Evolutionary conservation across 2,888 invertebrate genomes (phyloP), one percentile per base, ranked within the genome.

Genomic region (Xestia c-nigrum): DNA sequence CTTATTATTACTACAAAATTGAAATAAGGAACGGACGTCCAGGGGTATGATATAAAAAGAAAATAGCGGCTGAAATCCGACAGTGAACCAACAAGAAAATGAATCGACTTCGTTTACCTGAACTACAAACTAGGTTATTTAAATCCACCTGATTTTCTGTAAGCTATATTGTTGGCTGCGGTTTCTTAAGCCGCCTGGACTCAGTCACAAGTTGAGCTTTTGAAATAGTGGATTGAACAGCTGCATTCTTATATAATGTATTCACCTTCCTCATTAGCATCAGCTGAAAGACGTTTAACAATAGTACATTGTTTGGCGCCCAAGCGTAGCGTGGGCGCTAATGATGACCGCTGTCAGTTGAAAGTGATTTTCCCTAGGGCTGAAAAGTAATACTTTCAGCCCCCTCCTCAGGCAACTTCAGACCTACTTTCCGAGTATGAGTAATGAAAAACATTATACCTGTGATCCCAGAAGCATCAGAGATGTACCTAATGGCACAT

Each of bases 91-190:
- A 64, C 59, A 71, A 77, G 59, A 80, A 77, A 66, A 80, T 61
- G 21, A 57, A 81, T 81, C 55, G 40, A 59, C 68, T 70, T 55
- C 64, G 24, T 83, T 52, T 68, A 81, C 52, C 31, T 67, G 14
- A 47, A 52, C 64, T 24, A 43, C 43, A 67, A 66, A 68, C 57
- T 63, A 61, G 73, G 73, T 78, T 79, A 78, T 78, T 73, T 69
- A 73, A 84, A 84, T 73, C 38, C 64, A 83, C 31, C 83, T 69
- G 72, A 65, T 78, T 83, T 83, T 57, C 52, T 83, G 47, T 63
- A 78, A 70, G 69, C 81, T 72, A 69, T 50, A 81, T 81, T 78
- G 71, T 74, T 74, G 14, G 52, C 47, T 19, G 19, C 24, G 38
- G 65, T 63, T 68, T 55, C 78, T 31, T 65, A 64, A 57, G 77